Conservation (phyloP, 2,797 vertebrate genomes). For the Loriculus beryllinus region DNA sequence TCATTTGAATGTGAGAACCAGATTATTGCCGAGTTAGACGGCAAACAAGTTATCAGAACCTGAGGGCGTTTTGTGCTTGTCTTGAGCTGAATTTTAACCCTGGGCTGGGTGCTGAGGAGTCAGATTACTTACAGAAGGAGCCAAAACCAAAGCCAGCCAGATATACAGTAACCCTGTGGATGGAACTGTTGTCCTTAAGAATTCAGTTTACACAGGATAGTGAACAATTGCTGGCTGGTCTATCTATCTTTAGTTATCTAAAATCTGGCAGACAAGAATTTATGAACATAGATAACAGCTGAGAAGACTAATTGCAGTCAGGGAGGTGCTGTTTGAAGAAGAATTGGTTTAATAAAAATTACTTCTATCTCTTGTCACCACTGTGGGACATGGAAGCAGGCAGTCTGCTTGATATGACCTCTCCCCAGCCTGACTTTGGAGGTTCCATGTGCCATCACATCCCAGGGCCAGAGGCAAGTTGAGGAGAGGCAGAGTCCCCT, state of each 20-base stretch:
- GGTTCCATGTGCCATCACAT: neutral
- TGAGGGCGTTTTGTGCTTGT: neutral
- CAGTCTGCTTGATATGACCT: neutral
- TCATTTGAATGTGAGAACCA: neutral
- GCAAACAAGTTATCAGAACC: conserved; percentile 1
- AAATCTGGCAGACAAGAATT: neutral
- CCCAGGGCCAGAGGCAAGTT: neutral
- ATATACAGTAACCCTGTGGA: neutral
- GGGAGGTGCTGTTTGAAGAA: neutral
- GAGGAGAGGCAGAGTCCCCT: neutral
- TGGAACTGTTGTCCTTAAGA: neutral
- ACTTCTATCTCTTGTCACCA: neutral
- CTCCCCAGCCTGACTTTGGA: neutral
- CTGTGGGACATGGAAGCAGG: neutral
- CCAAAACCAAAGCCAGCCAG: neutral
- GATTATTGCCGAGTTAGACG: conserved; percentile 7
- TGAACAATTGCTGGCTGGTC: neutral
- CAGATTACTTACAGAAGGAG: neutral
- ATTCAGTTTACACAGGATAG: neutral
- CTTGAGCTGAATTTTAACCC: conserved; percentile 11
- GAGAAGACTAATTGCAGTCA: neutral
- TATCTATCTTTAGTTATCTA: neutral
- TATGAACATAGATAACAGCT: neutral
- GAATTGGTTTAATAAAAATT: neutral
- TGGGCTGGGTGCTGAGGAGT: neutral